Percentiles rank a stretch among this genome's conserved stretches.
phyloP scores from a whole-genome alignment of 2,888 invertebrate genomes.

The Stramonita haemastoma region DNA sequence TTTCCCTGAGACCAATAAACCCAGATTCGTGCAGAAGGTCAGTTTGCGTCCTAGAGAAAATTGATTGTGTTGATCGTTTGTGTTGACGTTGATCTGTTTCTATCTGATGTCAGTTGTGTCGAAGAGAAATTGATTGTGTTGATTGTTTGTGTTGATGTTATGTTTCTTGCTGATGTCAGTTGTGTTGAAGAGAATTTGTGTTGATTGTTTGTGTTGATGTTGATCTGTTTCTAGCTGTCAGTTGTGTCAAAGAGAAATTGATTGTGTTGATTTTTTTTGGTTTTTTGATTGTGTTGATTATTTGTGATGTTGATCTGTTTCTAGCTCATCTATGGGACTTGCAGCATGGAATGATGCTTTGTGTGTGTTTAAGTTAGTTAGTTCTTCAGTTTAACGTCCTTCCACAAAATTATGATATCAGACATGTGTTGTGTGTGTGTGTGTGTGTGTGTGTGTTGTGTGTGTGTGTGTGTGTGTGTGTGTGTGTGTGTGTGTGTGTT shows the following conservation, averaged over 20 bases:
- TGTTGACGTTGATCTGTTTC: neutral
- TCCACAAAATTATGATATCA: no score
- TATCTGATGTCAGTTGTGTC: neutral
- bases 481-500: neutral
- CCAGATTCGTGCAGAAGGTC: constrained; percentile 43
- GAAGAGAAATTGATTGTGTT: neutral
- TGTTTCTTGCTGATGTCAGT: no score
- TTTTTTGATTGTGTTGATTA: neutral
- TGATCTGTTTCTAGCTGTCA: neutral
- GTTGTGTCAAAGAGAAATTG: neutral
- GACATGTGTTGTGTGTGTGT: no score
- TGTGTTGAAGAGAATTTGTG: no score
- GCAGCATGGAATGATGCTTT: neutral
- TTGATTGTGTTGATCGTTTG: neutral
- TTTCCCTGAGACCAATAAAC: constrained; percentile 46
- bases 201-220: no score
- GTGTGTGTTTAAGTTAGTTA: neutral
- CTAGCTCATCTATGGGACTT: neutral
- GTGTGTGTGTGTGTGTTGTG: neutral
- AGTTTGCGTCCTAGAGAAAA: neutral
- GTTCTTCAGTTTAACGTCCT: no score
- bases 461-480: neutral
- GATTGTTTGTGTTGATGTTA: neutral
- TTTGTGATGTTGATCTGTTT: neutral
- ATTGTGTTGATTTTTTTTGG: neutral